Conservation (phyloP, 1,140 invertebrate genomes). For the Psilanteris sp. region DNA sequence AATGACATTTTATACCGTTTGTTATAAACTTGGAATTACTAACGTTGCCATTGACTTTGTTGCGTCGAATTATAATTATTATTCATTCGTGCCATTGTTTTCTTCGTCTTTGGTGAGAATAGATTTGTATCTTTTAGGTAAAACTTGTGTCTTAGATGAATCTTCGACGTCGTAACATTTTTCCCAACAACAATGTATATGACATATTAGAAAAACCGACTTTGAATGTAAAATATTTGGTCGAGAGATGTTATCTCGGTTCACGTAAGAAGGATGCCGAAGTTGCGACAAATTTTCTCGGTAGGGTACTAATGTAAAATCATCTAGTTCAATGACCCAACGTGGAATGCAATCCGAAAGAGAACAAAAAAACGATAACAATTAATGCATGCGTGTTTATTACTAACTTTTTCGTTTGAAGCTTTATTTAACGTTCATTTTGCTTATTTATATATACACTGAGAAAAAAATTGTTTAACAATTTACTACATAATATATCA, state of each 20-base stretch:
- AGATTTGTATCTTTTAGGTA: conserved; percentile 10
- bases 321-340: conserved; percentile 1
- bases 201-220: conserved; percentile 13
- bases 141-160: not conserved
- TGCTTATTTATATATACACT: too few relatives aligned
- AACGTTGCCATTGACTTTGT: too few relatives aligned
- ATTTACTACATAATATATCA: too few relatives aligned
- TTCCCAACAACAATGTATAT: conserved; percentile 14
- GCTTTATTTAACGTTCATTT: too few relatives aligned
- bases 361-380: too few relatives aligned
- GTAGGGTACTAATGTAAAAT: conserved; percentile 1
- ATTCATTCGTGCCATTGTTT: too few relatives aligned
- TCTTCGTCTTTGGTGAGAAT: conserved; percentile 1
- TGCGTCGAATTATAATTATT: too few relatives aligned
- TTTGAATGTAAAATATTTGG: conserved; percentile 13
- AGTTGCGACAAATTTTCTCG: conserved; percentile 15
- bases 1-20: too few relatives aligned
- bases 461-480: too few relatives aligned
- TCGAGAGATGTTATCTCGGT: conserved; percentile 18
- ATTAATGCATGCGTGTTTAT: too few relatives aligned
- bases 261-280: conserved; percentile 5
- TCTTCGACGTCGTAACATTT: conserved; percentile 14
- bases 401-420: too few relatives aligned
- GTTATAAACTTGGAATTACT: too few relatives aligned
- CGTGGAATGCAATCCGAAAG: not conserved